Percentiles rank a stretch among this genome's conserved stretches.
Conservation (phyloP, 2,888 invertebrate genomes). For the Rhamphomyia laevipes region DNA sequence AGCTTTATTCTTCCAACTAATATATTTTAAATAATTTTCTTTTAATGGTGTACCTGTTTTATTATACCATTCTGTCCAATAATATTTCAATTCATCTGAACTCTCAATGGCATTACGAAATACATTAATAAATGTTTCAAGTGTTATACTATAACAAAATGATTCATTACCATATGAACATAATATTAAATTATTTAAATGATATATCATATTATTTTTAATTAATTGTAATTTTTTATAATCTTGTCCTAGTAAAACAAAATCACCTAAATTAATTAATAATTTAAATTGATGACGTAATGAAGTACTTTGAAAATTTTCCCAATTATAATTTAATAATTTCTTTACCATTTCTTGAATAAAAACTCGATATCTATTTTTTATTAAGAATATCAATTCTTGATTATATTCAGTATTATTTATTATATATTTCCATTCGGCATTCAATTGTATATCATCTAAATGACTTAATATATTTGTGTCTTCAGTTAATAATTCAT, state of each 20-base stretch:
- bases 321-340: slow-evolving; percentile 40
- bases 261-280: slow-evolving; percentile 56
- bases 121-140: slow-evolving; percentile 66
- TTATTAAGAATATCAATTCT: too few relatives aligned
- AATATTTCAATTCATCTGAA: slow-evolving; percentile 62
- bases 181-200: slow-evolving; percentile 64
- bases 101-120: slow-evolving; percentile 56
- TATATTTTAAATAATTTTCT: slow-evolving; percentile 51
- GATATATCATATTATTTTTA: slow-evolving; percentile 59
- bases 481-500: too few relatives aligned
- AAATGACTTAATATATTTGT: too few relatives aligned
- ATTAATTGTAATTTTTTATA: too few relatives aligned
- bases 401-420: too few relatives aligned
- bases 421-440: too few relatives aligned
- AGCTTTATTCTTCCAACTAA: slow-evolving; percentile 55
- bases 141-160: slow-evolving; percentile 56
- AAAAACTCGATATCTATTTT: too few relatives aligned
- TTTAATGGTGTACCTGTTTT: slow-evolving; percentile 56
- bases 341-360: too few relatives aligned
- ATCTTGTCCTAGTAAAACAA: slow-evolving; percentile 60
- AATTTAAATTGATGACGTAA: slow-evolving; percentile 63
- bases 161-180: slow-evolving; percentile 52
- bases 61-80: slow-evolving; percentile 73
- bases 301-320: slow-evolving; percentile 54
- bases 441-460: too few relatives aligned